Base-by-base conservation (phyloP, 2,113 vertebrate species). In the Triplophysa siluroides region DNA sequence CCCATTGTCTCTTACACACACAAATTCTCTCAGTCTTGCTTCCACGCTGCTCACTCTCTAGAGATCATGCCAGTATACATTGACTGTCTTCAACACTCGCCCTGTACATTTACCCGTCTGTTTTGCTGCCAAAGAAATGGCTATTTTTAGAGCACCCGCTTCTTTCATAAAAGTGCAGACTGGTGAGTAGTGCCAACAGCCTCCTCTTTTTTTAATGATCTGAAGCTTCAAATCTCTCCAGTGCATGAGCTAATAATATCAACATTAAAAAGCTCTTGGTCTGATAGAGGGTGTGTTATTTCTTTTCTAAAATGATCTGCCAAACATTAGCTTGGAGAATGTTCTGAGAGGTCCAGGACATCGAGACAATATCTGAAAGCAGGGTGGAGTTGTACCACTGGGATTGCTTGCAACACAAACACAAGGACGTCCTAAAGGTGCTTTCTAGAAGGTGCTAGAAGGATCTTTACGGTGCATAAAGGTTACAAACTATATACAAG, bases 121-220 rank as follows among this genome's bases (percentile, higher is more conserved):
- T 82, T 24, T 82, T 68, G 80, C 75, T 86, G 76, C 78, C 80
- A 86, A 88, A 85, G 85, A 84, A 86, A 87, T 81, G 24, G 79
- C 87, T 92, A 91, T 91, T 90, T 90, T 88, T 92, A 91, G 88
- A 77, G 75, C 81, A 82, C 70, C 70, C 84, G 78, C 81, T 84
- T 85, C 82, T 84, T 38, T 24, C 80, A 79, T 81, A 80, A 85
- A 90, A 87, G 82, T 88, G 87, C 85, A 83, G 76, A 87, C 79
- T 88, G 75, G 79, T 88, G 86, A 85, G 76, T 74, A 80, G 88
- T 86, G 88, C 86, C 82, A 78, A 85, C 82, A 89, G 87, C 78
- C 81, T 29, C 86, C 85, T 85, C 87, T 85, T n/a, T 90, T 81
- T 83, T 84, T 81, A 81, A 67, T 70, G 21, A 65, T 87, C 81